A percentile compares a stretch with the other conserved stretches of the same genome.
Conservation (phyloP, 2,888 invertebrate species). For the Nephrotoma guestfalica region DNA sequence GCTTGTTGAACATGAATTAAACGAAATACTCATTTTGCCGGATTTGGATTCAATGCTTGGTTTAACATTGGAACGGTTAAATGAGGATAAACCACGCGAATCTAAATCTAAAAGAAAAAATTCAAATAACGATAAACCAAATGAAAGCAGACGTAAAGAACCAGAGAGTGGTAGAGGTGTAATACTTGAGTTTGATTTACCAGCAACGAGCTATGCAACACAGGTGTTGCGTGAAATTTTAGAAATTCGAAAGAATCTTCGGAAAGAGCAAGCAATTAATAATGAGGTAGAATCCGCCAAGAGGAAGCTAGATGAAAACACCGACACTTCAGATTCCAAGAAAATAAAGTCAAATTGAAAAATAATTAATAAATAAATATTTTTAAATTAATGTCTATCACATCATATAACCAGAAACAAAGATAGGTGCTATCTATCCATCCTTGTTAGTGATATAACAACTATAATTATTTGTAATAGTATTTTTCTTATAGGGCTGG, state of each 20-base stretch:
- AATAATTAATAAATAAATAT: no score
- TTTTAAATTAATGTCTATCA: no score
- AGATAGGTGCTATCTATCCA: no score
- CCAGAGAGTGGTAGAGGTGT: slow-evolving; percentile 42
- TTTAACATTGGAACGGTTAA: not conserved
- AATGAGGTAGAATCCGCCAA: slow-evolving; percentile 32
- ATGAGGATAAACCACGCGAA: not conserved
- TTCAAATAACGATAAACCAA: not conserved
- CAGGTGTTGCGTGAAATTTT: slow-evolving; percentile 83
- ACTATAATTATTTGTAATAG: no score
- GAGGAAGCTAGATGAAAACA: not conserved
- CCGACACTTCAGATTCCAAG: not conserved
- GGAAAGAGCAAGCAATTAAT: slow-evolving; percentile 43
- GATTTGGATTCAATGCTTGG: slow-evolving; percentile 49
- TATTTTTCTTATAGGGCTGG: no score
- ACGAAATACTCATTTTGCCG: slow-evolving; percentile 56
- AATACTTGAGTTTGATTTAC: slow-evolving; percentile 60
- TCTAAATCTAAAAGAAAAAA: not conserved
- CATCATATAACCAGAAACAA: no score
- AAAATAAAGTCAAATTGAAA: not conserved
- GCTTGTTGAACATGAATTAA: slow-evolving; percentile 48
- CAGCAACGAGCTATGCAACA: slow-evolving; percentile 87
- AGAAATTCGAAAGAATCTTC: slow-evolving; percentile 52
- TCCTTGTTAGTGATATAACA: no score
- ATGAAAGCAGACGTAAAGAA: slow-evolving; percentile 17